These are phyloP conservation scores for Phocides pigmalion DNA, from an alignment of 1,140 invertebrate genomes.

Conservation along the genomic window DNA sequence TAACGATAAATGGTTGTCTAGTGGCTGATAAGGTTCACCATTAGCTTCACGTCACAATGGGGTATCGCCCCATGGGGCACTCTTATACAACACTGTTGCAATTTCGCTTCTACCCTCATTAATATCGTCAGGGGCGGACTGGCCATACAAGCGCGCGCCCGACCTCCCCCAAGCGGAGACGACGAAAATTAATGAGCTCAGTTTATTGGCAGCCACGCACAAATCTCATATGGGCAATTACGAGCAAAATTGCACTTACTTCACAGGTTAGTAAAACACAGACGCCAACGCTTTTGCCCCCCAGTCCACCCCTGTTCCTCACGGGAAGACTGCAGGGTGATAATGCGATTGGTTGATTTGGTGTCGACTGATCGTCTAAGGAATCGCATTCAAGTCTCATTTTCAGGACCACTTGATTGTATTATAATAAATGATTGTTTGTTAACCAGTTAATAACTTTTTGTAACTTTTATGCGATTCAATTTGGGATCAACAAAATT, in stretches of 20 bases:
- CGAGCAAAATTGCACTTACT: slow-evolving; percentile 83
- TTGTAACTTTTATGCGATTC: slow-evolving; percentile 70
- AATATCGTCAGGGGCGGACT: slow-evolving; percentile 84
- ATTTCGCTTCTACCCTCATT: slow-evolving; percentile 82
- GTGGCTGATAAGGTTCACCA: slow-evolving; percentile 68
- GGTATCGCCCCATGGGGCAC: slow-evolving; percentile 65
- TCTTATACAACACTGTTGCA: slow-evolving; percentile 76
- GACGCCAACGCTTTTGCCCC: slow-evolving; percentile 76
- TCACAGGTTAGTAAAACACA: slow-evolving; percentile 82
- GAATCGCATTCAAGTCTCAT: slow-evolving; percentile 70
- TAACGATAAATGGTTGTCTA: slow-evolving; percentile 58
- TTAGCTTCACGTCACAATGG: slow-evolving; percentile 74
- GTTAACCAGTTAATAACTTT: slow-evolving; percentile 29
- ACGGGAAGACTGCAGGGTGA: slow-evolving; percentile 81
- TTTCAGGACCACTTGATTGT: slow-evolving; percentile 21
- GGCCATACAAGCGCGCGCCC: slow-evolving; percentile 83
- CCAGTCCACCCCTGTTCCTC: slow-evolving; percentile 81
- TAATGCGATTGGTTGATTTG: slow-evolving; percentile 64
- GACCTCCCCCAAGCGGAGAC: slow-evolving; percentile 79
- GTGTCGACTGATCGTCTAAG: slow-evolving; percentile 54
- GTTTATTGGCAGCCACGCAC: slow-evolving; percentile 83
- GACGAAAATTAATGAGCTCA: slow-evolving; percentile 83
- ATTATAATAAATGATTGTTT: slow-evolving; percentile 24
- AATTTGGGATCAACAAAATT: slow-evolving; percentile 54
- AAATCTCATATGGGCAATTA: slow-evolving; percentile 83